Evolutionary conservation across 2,888 invertebrate species (phyloP), one percentile per base, ranked within the genome.

Genomic region (Leistus spinibarbis): DNA sequence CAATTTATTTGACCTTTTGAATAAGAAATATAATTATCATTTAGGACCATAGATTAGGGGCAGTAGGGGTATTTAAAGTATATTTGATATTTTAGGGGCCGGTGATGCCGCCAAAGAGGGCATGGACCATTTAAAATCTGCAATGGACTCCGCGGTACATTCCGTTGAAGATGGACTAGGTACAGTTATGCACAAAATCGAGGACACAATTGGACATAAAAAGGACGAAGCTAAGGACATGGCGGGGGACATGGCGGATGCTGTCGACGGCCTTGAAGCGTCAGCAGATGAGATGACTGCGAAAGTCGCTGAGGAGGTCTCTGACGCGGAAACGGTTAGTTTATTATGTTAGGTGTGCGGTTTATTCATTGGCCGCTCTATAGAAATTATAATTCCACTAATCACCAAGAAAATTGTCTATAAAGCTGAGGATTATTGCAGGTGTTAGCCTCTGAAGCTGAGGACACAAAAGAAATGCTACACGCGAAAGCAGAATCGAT

Each of bases 161-260:
- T 82, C 82, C 2, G 85, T 84, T 0, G 85, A 83, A 79, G 81
- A 82, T 68, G 81, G 83, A 22, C 79, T 85, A 24, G 83, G 81
- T 23, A 77, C 82, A 0, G 81, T 83, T 0, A 80, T 84, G 17
- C 82, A 81, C 3, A 85, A 84, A 81, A 81, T 85, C 7, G 82
- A 83, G 19, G 82, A 84, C 67, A 82, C 83, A 1, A 81, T 84
- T 69, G 80, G 79, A 23, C 78, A 81, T n/a, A 77, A 81, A 0
- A 80, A 81, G 69, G 78, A 79, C 16, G 79, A 81, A n/a, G 76
- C 69, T 0, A 17, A 56, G 1, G 20, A 72, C 2, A 7, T 56
- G n/a, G 22, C 71, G 16, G 27, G 53, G 1, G 64, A 71, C 17
- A 64, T 72, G 65, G 60, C 76, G 68, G 79, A 79, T 23, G 78